These are phyloP conservation scores for Meiosimyza platycephala DNA, from an alignment of 2,888 invertebrate genomes.

Conservation along the genomic window DNA sequence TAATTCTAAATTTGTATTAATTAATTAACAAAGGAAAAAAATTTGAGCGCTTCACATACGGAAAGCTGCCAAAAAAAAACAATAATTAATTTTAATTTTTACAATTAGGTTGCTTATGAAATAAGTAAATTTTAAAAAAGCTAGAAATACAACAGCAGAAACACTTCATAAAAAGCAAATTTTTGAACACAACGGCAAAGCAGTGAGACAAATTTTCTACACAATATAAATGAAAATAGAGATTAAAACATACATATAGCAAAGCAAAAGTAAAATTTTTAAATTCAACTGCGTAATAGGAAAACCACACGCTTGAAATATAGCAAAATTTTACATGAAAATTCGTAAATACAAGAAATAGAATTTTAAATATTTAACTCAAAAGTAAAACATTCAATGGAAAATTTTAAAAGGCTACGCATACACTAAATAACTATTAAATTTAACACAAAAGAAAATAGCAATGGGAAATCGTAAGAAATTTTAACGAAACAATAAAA, in stretches of 20 bases:
- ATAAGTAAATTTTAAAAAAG: conserved; percentile 7
- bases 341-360: conserved; percentile 1
- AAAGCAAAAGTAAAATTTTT: neutral
- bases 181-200: conserved; percentile 1
- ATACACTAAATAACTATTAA: too few species aligned
- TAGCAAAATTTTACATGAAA: conserved; percentile 16
- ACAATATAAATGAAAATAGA: conserved; percentile 9
- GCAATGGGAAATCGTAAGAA: too few species aligned
- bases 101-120: conserved; percentile 25
- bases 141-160: neutral
- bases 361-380: too few species aligned
- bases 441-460: too few species aligned
- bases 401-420: too few species aligned
- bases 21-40: conserved; percentile 31
- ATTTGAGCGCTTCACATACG: conserved; percentile 8
- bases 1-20: conserved; percentile 47
- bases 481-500: conserved; percentile 16
- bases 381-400: too few species aligned
- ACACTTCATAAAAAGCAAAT: conserved; percentile 1
- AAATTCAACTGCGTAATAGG: conserved; percentile 2
- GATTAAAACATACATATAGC: conserved; percentile 1
- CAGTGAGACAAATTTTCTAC: conserved; percentile 13
- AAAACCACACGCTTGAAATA: conserved; percentile 6
- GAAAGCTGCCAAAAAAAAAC: conserved; percentile 35
- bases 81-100: conserved; percentile 35